Evolutionary conservation across 2,113 vertebrate species (phyloP), one percentile per base, ranked within the genome.

Genomic region (Eclectus roratus): DNA sequence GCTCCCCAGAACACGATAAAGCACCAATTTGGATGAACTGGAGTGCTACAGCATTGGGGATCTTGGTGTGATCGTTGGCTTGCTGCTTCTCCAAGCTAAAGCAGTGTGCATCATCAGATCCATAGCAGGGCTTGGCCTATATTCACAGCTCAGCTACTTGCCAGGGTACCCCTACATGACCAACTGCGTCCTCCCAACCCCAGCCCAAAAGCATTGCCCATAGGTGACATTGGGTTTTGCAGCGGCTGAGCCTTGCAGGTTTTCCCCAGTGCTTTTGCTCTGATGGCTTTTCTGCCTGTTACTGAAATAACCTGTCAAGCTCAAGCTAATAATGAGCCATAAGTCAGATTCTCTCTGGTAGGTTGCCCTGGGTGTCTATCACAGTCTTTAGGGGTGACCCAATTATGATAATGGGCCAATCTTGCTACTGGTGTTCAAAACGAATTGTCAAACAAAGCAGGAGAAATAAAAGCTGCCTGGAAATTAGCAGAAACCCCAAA

Each of bases 381-480:
- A 94, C 95, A 88, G 83, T 95, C 91, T 93, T 98, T 97, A 96
- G 97, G 97, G 97, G 97, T 98, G 98, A 98, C 97, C 97, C 98
- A 97, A 97, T 98, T 98, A 98, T 98, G 97, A 73, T 98, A 98
- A 98, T 97, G 94, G 94, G 95, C 92, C 86, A 80, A 65, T 96
- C 94, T 96, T 61, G 83, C 96, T 95, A 31, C 91, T 50, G 84
- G 79, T 83, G 79, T 55, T 94, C 11, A 13, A 37, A 80, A 92
- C 58, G 77, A 92, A 86, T 86, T 49, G 82, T 70, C 93, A 88
- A 90, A 94, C 93, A 94, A 84, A 96, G 72, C 50, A 61, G 41
- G 69, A 68, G 77, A 79, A 96, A 93, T 39, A 56, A 80, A 92
- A 93, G 77, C 73, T 71, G 41, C 46, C 6, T 80, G 79, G 41